Evolutionary conservation across 2,797 vertebrate genomes (phyloP), one percentile per base, ranked within the genome.

Genomic region (Eulemur albifrons): DNA sequence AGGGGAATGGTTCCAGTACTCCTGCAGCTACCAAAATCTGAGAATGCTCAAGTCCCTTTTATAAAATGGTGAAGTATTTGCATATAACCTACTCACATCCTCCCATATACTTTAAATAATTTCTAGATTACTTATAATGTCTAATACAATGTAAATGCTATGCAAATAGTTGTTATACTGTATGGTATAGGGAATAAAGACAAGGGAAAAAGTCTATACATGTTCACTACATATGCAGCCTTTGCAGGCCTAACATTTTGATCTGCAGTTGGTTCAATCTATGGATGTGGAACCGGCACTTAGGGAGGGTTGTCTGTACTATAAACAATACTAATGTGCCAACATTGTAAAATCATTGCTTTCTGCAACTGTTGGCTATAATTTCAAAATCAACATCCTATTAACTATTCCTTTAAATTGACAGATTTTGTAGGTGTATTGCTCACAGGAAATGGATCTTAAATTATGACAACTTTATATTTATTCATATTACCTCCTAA

Each of bases 301-400:
- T 75, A 45, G 43, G 72, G 43, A 75, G 43, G 43, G 27, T 48
- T 27, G 10, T 1, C 43, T 30, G 9, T 48, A 70, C n/a, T 86
- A 48, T 65, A 50, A 76, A 85, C 25, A 65, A 52, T 35, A 69
- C 20, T 30, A 87, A 61, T 90, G 76, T 48, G 15, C 4, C 82
- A 96, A 86, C 45, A 95, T 90, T 95, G 93, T 48, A 79, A 96
- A 96, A 93, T 70, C n/a, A 97, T 85, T 93, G 85, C 30, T 96
- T 93, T 84, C 91, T 86, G 17, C 30, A 93, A 20, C 45, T 79
- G n/a, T 89, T 92, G 85, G 50, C 57, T 92, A 0, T 90, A 79
- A 96, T 93, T 96, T 96, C 88, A 96, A 95, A 93, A 83, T 77
- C 43, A 95, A 52, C 25, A 93, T 89, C 59, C 50, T 73, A 81